Evolutionary conservation across 2,888 invertebrate species (phyloP), one percentile per base, ranked within the genome.

Genomic region (Leuctra nigra): DNA sequence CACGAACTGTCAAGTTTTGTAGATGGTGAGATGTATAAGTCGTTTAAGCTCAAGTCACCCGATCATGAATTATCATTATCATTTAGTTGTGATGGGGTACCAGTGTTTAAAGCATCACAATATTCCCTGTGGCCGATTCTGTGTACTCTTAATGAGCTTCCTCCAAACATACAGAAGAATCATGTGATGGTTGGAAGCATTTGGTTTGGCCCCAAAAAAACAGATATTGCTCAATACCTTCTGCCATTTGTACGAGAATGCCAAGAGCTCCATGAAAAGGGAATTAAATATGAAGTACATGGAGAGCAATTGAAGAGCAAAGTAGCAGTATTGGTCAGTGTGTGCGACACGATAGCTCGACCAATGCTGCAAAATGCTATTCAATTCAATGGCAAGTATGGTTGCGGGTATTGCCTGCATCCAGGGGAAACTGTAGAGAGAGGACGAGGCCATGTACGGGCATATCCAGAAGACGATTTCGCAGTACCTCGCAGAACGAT

Each of bases 401-500:
- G 62, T 7, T 62, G 60, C 36, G 18, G 56, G n/a, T 60, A 53
- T 53, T 62, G 60, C 35, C 47, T 59, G 6, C 53, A 57, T 36
- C 23, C 46, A 50, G 59, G 58, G 7, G 33, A 50, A 39, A 14
- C 16, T 46, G 53, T 62, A 16, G 29, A 41, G 1, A 61, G 61
- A 55, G 62, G 61, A 1, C 55, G 53, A n/a, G 62, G 62, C 14
- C 14, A 11, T 9, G 52, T 53, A 2, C 44, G 61, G n/a, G 58
- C 61, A 7, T 63, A 63, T 41, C 62, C 61, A n/a, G 16, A 55
- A 33, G 41, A 33, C 38, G 61, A 56, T 2, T 44, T 36, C 11
- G 52, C 54, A 16, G 20, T 47, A 22, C n/a, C n/a, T n/a, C n/a
- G n/a, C n/a, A 33, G 59, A 25, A 53, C 29, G 2, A 38, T 59